Percentiles rank a stretch among this genome's conserved stretches.
These are phyloP conservation scores for Ophioninae sp. DNA, from an alignment of 2,888 invertebrate genomes.

Conservation along the genomic window DNA sequence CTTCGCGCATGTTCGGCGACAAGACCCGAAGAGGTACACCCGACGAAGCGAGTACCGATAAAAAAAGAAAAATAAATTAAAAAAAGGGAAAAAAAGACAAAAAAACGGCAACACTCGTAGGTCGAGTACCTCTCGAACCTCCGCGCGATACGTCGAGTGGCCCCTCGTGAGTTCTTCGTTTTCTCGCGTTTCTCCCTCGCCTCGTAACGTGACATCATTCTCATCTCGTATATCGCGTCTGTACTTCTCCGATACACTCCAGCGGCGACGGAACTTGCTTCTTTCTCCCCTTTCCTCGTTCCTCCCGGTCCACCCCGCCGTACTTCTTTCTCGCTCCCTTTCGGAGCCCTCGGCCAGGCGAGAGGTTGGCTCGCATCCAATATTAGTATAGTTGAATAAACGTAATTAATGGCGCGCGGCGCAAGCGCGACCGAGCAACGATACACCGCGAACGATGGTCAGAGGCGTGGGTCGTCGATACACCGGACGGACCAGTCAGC, in stretches of 20 bases:
- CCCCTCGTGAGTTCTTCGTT: constrained; percentile 17
- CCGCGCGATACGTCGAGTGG: constrained; percentile 50
- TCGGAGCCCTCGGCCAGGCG: neutral
- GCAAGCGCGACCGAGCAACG: constrained; percentile 45
- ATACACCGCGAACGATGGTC: constrained; percentile 23
- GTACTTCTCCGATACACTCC: constrained; percentile 39
- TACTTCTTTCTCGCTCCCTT: neutral
- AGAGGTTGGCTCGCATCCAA: constrained; percentile 66
- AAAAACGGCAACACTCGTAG: constrained; percentile 34
- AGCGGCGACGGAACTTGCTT: constrained; percentile 17
- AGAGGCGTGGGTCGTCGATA: constrained; percentile 52
- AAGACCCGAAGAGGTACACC: neutral
- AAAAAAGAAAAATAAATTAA: neutral
- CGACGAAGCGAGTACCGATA: neutral
- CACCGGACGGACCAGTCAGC: constrained; percentile 41
- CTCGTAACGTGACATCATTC: constrained; percentile 58
- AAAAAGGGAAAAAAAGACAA: neutral
- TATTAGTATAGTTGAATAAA: constrained; percentile 74
- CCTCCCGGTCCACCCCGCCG: neutral
- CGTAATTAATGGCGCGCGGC: constrained; percentile 69
- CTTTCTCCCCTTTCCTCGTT: neutral
- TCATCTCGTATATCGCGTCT: constrained; percentile 54
- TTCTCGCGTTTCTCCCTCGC: constrained; percentile 31
- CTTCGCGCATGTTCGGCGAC: neutral
- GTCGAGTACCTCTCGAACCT: constrained; percentile 42